phyloP scores from a whole-genome alignment of 2,888 invertebrate genomes.

The Lasiommata megera region DNA sequence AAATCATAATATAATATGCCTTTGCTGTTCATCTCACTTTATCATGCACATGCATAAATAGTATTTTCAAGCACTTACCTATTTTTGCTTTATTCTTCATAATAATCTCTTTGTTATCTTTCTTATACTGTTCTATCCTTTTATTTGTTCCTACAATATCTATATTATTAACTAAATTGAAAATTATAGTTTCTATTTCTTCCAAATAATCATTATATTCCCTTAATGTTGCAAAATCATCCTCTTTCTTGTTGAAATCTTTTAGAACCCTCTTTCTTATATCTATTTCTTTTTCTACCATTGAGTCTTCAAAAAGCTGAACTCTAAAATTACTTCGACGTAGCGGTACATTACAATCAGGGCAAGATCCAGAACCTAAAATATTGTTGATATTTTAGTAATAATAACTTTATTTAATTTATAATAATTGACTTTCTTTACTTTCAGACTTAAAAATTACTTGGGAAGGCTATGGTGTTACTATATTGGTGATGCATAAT shows the following conservation, averaged over 20 bases:
- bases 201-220: constrained; percentile 99
- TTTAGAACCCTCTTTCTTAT: constrained; percentile 93
- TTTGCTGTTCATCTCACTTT: too few species aligned
- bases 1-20: too few species aligned
- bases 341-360: constrained; percentile 94
- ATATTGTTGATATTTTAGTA: neutral
- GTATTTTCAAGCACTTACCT: constrained; percentile 51
- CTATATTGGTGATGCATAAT: too few species aligned
- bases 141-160: constrained; percentile 94
- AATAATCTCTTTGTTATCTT: constrained; percentile 92
- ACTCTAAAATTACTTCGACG: constrained; percentile 94
- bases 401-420: too few species aligned
- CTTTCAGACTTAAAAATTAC: too few species aligned
- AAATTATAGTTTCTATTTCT: constrained; percentile 95
- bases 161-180: constrained; percentile 93
- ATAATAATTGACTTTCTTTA: too few species aligned
- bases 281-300: constrained; percentile 98
- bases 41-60: too few species aligned
- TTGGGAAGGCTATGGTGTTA: too few species aligned
- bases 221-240: constrained; percentile 90
- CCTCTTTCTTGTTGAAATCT: constrained; percentile 97
- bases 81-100: constrained; percentile 89
- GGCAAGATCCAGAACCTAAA: constrained; percentile 96
- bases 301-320: constrained; percentile 97
- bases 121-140: constrained; percentile 94